Conservation (phyloP, 2,888 invertebrate species). For the Protonemura montana region DNA sequence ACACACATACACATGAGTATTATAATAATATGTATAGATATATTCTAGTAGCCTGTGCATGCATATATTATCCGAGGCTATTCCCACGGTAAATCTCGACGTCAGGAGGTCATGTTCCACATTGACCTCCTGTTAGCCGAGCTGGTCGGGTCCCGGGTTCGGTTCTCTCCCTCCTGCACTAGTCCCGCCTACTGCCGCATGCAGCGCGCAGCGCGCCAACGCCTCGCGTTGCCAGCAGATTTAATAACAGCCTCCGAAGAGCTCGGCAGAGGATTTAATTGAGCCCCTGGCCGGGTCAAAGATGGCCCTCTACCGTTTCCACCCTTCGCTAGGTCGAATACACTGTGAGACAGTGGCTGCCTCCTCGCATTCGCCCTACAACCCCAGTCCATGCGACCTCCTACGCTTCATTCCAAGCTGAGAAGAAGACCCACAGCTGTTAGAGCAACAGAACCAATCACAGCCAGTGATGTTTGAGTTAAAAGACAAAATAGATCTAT, state of each 20-base stretch:
- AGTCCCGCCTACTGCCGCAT: no score
- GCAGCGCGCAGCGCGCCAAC: neutral
- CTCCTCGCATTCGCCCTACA: neutral
- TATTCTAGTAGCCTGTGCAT: conserved; percentile 28
- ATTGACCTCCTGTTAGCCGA: conserved; percentile 18
- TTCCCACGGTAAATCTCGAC: conserved; percentile 26
- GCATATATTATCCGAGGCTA: conserved; percentile 4
- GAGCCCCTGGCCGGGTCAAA: neutral
- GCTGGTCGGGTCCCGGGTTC: conserved; percentile 4
- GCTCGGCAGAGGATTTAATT: conserved; percentile 8
- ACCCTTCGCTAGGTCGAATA: neutral
- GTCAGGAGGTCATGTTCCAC: conserved; percentile 21
- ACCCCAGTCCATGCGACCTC: neutral
- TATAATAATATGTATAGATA: conserved; percentile 12
- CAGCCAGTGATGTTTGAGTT: no score
- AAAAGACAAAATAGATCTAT: no score
- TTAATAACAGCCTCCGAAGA: neutral
- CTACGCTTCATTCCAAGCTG: neutral
- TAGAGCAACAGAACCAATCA: no score
- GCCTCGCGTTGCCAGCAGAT: neutral
- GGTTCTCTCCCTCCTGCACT: neutral
- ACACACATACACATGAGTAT: neutral
- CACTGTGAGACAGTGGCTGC: neutral
- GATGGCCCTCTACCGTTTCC: neutral
- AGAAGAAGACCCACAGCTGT: no score